These are phyloP conservation scores for Lasioglossum figueresi DNA, from an alignment of 2,888 invertebrate genomes.

Conservation along the genomic window DNA sequence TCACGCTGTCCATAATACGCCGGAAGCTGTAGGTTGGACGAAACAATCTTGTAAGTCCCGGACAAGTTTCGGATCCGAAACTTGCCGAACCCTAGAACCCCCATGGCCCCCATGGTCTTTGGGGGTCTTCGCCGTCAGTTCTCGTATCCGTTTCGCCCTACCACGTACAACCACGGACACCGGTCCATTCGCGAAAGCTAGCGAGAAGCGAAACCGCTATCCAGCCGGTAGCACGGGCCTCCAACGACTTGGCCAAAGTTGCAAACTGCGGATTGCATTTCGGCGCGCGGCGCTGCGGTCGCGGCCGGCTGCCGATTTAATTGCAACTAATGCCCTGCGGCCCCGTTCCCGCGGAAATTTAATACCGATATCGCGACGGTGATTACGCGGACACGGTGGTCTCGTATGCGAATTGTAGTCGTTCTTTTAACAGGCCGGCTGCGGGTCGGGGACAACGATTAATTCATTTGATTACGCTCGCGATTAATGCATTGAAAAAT, in stretches of 20 bases:
- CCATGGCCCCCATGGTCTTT: neutral
- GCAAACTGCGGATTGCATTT: conserved; percentile 73
- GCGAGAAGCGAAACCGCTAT: conserved; percentile 46
- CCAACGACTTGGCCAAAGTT: conserved; percentile 72
- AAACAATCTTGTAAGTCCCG: conserved; percentile 21
- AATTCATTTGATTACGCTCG: conserved; percentile 2
- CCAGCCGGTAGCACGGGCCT: conserved; percentile 25
- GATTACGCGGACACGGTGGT: conserved; percentile 41
- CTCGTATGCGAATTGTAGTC: neutral
- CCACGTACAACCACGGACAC: conserved; percentile 28
- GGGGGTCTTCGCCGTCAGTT: neutral
- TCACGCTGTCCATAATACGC: neutral
- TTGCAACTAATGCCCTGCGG: conserved; percentile 61
- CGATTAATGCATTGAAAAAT: neutral
- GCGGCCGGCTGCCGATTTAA: conserved; percentile 60
- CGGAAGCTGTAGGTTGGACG: conserved; percentile 3
- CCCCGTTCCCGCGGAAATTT: conserved; percentile 47
- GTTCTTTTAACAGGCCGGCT: neutral
- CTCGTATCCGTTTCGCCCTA: conserved; percentile 22
- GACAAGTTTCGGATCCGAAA: conserved; percentile 38
- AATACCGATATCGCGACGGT: conserved; percentile 50
- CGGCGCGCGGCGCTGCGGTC: conserved; percentile 51
- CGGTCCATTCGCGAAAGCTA: conserved; percentile 3
- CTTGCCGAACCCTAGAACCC: conserved; percentile 11
- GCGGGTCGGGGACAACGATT: neutral